Conservation (phyloP, 2,888 invertebrate genomes). For the Anarsia innoxiella region DNA sequence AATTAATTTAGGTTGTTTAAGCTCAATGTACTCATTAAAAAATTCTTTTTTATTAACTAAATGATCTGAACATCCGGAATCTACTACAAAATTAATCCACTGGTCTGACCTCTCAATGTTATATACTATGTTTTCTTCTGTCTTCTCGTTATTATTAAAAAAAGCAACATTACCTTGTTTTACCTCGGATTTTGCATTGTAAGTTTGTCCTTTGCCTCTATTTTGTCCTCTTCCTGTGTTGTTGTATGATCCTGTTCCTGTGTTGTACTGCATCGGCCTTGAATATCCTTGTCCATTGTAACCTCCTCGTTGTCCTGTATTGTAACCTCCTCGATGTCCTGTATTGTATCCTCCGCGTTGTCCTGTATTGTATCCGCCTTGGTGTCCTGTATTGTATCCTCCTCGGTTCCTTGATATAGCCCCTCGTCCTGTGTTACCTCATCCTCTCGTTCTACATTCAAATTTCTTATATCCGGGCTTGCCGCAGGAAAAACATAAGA, state of each 20-base stretch:
- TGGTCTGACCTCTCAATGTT: no score
- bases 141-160: no score
- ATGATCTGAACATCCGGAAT: neutral
- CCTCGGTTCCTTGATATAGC: neutral
- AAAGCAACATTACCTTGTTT: neutral
- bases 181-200: neutral
- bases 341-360: neutral
- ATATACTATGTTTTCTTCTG: no score
- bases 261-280: no score
- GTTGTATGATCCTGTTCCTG: no score
- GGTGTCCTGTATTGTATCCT: neutral
- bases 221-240: neutral
- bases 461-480: neutral
- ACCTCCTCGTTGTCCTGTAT: neutral
- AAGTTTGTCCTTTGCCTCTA: neutral
- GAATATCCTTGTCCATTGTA: neutral
- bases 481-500: neutral
- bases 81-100: no score
- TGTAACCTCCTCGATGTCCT: neutral
- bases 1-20: slow-evolving; percentile 3
- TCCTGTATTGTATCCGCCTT: neutral
- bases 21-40: slow-evolving; percentile 4
- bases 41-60: neutral
- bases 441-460: neutral
- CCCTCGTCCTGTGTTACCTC: neutral